phyloP scores from a whole-genome alignment of 1,140 invertebrate species.

The Chionoecetes opilio region DNA sequence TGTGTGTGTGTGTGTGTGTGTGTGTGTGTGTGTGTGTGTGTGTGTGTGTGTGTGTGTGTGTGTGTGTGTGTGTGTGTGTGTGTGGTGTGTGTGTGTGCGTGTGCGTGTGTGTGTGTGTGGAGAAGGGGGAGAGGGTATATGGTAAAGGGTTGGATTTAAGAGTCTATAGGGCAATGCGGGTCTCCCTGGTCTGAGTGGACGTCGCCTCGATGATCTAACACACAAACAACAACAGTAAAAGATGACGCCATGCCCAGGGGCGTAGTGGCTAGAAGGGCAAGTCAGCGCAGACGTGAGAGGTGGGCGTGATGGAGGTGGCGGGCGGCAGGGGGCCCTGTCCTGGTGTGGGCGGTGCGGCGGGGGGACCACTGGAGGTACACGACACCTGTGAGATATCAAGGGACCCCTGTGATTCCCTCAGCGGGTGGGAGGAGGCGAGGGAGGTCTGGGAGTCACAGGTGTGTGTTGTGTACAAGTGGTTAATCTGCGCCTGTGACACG shows the following conservation, averaged over 20 bases:
- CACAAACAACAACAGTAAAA: slow-evolving; percentile 25
- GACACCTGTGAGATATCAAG: slow-evolving; percentile 60
- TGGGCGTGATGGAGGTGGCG: slow-evolving; percentile 51
- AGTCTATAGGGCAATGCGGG: background rate
- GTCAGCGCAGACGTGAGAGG: slow-evolving; percentile 65
- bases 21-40: no score
- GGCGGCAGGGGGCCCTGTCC: slow-evolving; percentile 35
- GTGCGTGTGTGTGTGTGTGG: no score
- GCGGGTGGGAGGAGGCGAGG: slow-evolving; percentile 54
- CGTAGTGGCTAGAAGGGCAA: slow-evolving; percentile 60
- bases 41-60: no score
- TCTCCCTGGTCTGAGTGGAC: background rate
- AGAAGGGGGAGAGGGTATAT: background rate
- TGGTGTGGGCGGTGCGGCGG: slow-evolving; percentile 15
- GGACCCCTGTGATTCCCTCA: slow-evolving; percentile 60
- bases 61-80: no score
- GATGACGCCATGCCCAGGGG: background rate
- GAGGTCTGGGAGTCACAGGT: slow-evolving; percentile 71
- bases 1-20: no score
- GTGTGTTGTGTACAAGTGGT: slow-evolving; percentile 66
- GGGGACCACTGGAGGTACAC: slow-evolving; percentile 22
- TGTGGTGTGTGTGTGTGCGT: no score
- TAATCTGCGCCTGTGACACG: slow-evolving; percentile 70
- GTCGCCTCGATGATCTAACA: background rate
- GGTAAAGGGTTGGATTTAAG: background rate